Evolutionary conservation across 2,797 vertebrate genomes (phyloP), one percentile per base, ranked within the genome.

Genomic region (Ammospiza maritima): DNA sequence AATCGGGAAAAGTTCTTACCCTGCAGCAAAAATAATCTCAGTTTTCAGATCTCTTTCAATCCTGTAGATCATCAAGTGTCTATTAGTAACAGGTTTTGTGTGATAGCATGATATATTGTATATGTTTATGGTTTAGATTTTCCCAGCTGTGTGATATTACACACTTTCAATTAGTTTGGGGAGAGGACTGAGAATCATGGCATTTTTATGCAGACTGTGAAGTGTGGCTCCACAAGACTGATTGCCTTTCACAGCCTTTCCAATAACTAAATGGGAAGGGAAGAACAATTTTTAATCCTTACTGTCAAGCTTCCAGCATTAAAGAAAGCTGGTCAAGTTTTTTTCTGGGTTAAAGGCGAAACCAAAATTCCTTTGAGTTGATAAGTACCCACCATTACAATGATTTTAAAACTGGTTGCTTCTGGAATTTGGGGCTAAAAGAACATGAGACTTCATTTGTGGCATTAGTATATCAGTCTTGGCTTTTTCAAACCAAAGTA

Each of bases 221-320:
- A 98, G 97, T 96, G 95, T 98, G 96, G 97, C 97, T 98, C 97
- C 97, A 94, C 89, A 98, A 98, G 98, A 98, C 96, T 97, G 98
- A 98, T 98, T 98, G 96, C 98, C 96, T 98, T 98, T 98, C 97
- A 97, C 96, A 97, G 96, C 87, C 97, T 98, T 98, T 98, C 97
- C 98, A 98, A 97, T 98, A 98, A 98, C 97, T 94, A 97, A 98
- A 96, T 96, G 94, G 96, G 92, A 96, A 98, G 92, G 96, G 97
- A 98, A 95, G 97, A 96, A 93, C 97, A 97, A 97, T 98, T 98
- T 98, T 98, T 98, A 98, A 98, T 98, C 98, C 96, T 98, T 98
- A 97, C 97, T 98, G 97, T 98, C 98, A 98, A 91, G 90, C 88
- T 97, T 97, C 96, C 93, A 96, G 96, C 92, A 85, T 97, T 97